Conservation (phyloP, 2,113 vertebrate species). For the Crotalus helleri region DNA sequence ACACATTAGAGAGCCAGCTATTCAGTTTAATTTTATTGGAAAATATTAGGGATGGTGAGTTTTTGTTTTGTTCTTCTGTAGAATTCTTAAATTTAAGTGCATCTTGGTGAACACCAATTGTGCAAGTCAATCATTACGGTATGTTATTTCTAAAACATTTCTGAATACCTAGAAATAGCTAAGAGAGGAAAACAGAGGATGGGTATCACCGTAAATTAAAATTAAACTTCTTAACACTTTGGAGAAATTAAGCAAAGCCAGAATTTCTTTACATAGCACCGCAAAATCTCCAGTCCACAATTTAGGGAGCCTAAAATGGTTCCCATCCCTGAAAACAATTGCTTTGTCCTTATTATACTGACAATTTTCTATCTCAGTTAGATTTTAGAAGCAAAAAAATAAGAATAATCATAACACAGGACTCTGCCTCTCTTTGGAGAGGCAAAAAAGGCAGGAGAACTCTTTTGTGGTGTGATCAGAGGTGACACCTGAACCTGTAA, state of each 20-base stretch:
- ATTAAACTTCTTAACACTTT: background rate
- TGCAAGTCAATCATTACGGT: background rate
- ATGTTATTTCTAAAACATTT: background rate
- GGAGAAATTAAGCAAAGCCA: background rate
- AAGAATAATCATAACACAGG: background rate
- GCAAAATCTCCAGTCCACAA: background rate
- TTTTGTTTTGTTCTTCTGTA: background rate
- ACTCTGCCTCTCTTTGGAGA: background rate
- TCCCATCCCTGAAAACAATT: background rate
- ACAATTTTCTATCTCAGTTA: background rate
- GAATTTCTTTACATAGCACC: background rate
- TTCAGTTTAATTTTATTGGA: slow-evolving; percentile 1
- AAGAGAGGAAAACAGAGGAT: background rate
- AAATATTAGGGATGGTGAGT: background rate
- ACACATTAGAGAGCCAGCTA: slow-evolving; percentile 2
- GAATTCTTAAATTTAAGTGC: background rate
- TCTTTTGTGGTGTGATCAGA: background rate
- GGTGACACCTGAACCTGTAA: background rate
- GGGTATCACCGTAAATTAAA: background rate
- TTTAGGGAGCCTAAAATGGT: background rate
- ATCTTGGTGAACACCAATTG: background rate
- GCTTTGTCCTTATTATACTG: background rate
- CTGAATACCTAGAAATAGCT: background rate
- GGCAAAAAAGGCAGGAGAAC: too few relatives aligned
- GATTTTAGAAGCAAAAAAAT: background rate